Evolutionary conservation across 2,797 vertebrate species (phyloP), one percentile per base, ranked within the genome.

Genomic region (Podarcis lilfordi): DNA sequence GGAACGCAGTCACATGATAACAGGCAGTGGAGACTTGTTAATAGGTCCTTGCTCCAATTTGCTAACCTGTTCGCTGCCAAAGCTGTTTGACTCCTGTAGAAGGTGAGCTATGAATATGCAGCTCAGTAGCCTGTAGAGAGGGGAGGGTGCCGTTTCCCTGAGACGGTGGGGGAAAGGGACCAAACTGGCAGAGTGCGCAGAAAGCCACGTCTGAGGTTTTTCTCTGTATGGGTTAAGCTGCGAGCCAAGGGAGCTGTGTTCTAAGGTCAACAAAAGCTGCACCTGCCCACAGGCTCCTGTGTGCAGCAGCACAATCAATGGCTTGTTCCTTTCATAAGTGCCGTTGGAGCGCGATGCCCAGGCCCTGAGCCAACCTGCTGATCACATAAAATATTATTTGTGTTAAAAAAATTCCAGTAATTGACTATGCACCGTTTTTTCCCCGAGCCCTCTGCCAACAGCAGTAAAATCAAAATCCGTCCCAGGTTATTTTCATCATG

Each of bases 301-400:
- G 92, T 91, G 90, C 90, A 86, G 94, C 95, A 87, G 91, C 96
- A 97, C 97, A 97, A 97, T 97, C 94, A 93, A 90, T 85, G 96
- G 96, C 96, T 96, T 97, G 97, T 97, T 96, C 96, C 96, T 96
- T 92, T 85, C 94, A 89, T 87, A 93, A 92, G 93, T 95, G 95
- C 95, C 92, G 94, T 95, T 95, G 96, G 95, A 97, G 95, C 94
- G 87, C 92, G 91, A 94, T 97, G 96, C 95, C 92, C 96, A 96
- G 97, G 97, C 96, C 94, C 91, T 8, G 50, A 90, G 97, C 97
- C 97, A 97, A 96, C 95, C 96, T 95, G 95, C 97, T 96, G 97
- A 97, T 97, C 97, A 86, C 96, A 97, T 97, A 97, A 97, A 97
- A 97, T 97, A 97, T 97, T 97, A 97, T 97, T 97, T 97, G 97